Base-by-base conservation (phyloP, 2,113 vertebrate genomes). In the Miniopterus natalensis region DNA sequence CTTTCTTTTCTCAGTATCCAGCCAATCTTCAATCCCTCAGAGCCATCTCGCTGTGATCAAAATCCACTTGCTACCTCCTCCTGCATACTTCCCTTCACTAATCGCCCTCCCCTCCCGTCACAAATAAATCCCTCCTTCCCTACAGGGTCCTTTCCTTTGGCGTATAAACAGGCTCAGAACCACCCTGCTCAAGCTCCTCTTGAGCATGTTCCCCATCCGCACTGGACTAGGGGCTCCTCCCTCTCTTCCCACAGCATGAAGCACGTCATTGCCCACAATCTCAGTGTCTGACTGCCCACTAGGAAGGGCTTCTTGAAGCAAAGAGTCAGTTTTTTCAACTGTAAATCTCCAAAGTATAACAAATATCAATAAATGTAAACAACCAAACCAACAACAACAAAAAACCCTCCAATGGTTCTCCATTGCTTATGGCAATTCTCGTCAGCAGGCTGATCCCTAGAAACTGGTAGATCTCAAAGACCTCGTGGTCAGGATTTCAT, bases 41-140 rank as follows among this genome's bases (percentile, higher is more conserved):
- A 73, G 21, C 40, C 27, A 59, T 71, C 49, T 70, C 27, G 6
- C 59, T 63, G 6, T 29, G 15, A 12, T 31, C 87, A 93, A 71
- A 91, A 77, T 61, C 23, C 10, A 83, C 55, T 29, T 65, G 18
- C 14, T 59, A 9, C 49, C 3, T 27, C 42, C 49, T 65, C 2
- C 23, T 79, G 66, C 13, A 3, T 15, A 55, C 31, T 51, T 79
- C 81, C 74, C 45, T 45, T 71, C 51, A 71, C 65, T 77, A 79
- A 79, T 70, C 66, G 47, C 4, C 25, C 63, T 31, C 11, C 65
- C 42, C 29, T 8, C 65, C 25, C 12, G 21, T 59, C 6, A 10
- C 53, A 61, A 80, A 74, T 65, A 71, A 93, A 73, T 8, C 53
- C 10, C 57, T 89, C 59, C 40, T 93, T 88, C 53, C 63, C 80